phyloP scores from a whole-genome alignment of 2,113 vertebrate species.

The Sula dactylatra region DNA sequence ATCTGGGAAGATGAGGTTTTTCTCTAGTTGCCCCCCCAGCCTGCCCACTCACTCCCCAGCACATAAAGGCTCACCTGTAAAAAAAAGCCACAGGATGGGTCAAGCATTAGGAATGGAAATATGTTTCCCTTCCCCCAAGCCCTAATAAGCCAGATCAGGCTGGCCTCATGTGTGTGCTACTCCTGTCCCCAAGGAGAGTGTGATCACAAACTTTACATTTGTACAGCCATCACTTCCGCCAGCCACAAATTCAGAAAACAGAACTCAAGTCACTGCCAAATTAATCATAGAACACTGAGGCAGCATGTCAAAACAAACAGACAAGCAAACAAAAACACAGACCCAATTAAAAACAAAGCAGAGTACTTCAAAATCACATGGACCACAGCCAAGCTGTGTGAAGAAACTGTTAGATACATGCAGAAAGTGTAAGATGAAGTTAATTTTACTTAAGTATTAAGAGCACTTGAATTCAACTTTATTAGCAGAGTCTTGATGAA shows the following conservation, averaged over 20 bases:
- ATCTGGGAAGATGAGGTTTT: not conserved
- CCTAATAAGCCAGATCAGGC: not conserved
- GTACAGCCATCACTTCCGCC: not conserved
- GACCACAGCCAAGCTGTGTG: not conserved
- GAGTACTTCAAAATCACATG: not conserved
- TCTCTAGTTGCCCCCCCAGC: not conserved
- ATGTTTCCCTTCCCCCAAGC: not conserved
- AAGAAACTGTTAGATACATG: not conserved
- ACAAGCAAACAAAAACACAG: not conserved
- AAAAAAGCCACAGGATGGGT: not conserved
- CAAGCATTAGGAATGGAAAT: not conserved
- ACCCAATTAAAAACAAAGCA: not conserved
- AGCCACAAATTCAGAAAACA: not conserved
- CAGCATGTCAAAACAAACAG: not conserved
- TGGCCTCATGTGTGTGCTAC: fast-evolving
- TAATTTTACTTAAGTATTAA: not conserved
- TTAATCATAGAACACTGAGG: not conserved
- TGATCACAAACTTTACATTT: not conserved
- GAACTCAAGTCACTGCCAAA: not conserved
- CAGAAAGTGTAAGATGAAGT: not conserved
- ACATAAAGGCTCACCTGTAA: not conserved
- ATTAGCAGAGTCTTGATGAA: not conserved
- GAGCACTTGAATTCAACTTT: not conserved
- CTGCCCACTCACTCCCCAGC: not conserved
- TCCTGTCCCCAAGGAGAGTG: not conserved